Base-by-base conservation (phyloP, 2,888 invertebrate species). In the Pollenia angustigena region DNA sequence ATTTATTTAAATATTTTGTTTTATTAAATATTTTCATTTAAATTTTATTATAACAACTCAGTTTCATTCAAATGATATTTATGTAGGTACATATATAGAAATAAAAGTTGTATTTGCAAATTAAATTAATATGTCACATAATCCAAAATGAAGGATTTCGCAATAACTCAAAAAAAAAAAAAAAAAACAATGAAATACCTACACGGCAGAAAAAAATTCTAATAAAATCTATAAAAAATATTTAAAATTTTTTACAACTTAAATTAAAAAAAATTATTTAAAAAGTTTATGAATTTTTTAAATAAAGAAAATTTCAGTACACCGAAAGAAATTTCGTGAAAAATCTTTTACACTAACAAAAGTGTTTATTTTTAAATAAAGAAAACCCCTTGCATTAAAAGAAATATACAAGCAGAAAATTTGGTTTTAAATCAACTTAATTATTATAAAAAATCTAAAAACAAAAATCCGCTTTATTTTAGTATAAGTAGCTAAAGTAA, bases 101-200 rank as follows among this genome's bases (percentile, higher is more conserved):
- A 32, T 32, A 32, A 32, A 32, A 3, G 1, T 2, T 3, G 3
- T n/a, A 60, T 40, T 40, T 40, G 40, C 40, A 60, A 16, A n/a
- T 64, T 62, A 62, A 62, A 62, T 42, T 62, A 16, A 62, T 62
- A 62, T 62, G 60, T 62, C 60, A 62, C 60, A 40, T 42, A 4
- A 62, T 60, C n/a, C 40, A 16, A 23, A 56, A 16, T 54, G 18
- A 54, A 54, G 54, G 18, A 18, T 54, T 23, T 54, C 23, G 23
- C n/a, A n/a, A n/a, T 11, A 2, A 54, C n/a, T 60, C 9, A 60
- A 60, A 9, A 40, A 42, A n/a, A 8, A 14, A n/a, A n/a, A 9
- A 10, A 42, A 42, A 18, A 18, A 18, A 18, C 18, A 18, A 18
- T 18, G 18, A 18, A 18, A 18, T 18, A 18, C 18, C 18, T 4